Base-by-base conservation (phyloP, 2,797 vertebrate genomes). In the Dermochelys coriacea region DNA sequence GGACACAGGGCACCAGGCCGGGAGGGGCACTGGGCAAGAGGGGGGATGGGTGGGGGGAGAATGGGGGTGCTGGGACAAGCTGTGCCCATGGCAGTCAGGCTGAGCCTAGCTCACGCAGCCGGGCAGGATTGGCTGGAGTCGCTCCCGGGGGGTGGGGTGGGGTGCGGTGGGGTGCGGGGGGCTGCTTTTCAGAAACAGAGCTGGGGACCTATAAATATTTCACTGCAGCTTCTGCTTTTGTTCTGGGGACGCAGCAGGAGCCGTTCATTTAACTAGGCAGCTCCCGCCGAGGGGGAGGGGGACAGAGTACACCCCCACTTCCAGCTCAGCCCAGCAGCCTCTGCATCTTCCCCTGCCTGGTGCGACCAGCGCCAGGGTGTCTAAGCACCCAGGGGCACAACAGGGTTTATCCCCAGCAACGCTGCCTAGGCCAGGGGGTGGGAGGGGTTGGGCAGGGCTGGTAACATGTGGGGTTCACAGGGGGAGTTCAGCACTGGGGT, bases 131-230 rank as follows among this genome's bases (percentile, higher is more conserved):
- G 4, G 16, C 45, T 31, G 84, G 14, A 47, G 59, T 83, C 52
- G 68, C 93, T 89, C 80, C 82, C 41, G 61, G 80, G 59, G 75
- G 61, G 27, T n/a, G n/a, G n/a, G n/a, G n/a, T n/a, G n/a, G n/a
- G n/a, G n/a, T n/a, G n/a, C n/a, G n/a, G n/a, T n/a, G n/a, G n/a
- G n/a, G n/a, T n/a, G n/a, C n/a, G 68, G 83, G 87, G 91, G 57
- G 96, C 82, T 92, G 90, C 90, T 96, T 93, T 86, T 84, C 97
- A 91, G 94, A 91, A 94, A 93, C 59, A 80, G 94, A 95, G 96
- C 95, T 96, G 96, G 96, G 97, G 93, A 89, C 96, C 86, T 85
- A 98, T 98, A 98, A 98, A 98, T 98, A 97, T 98, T 97, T 97
- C 97, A 97, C 95, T 96, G 96, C 97, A 94, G 93, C 97, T 96